These are phyloP conservation scores for Allophyes oxyacanthae DNA, from an alignment of 2,888 invertebrate species.

Conservation along the genomic window DNA sequence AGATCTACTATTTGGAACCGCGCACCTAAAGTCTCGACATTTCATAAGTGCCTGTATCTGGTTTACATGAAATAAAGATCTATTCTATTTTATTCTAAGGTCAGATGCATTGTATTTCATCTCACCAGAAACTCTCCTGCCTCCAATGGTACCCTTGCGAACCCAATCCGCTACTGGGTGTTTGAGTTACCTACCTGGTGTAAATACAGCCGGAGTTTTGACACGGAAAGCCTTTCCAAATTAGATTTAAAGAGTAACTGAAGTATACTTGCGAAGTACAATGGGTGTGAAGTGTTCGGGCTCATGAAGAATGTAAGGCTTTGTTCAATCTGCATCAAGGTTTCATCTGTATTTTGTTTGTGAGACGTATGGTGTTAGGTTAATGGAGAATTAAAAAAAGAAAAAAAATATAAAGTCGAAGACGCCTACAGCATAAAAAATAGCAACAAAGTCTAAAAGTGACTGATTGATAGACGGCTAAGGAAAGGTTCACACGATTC, in stretches of 20 bases:
- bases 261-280: slow-evolving; percentile 32
- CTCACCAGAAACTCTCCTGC: slow-evolving; percentile 3
- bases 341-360: slow-evolving; percentile 20
- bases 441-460: no score
- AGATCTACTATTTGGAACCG: no score
- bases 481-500: no score
- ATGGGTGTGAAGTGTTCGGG: slow-evolving; percentile 15
- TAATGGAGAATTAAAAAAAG: no score
- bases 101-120: slow-evolving; percentile 1
- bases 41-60: no score
- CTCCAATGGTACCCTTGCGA: slow-evolving; percentile 27
- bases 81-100: no score
- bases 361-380: not conserved
- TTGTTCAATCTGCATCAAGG: slow-evolving; percentile 9
- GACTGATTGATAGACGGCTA: no score
- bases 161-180: slow-evolving; percentile 42
- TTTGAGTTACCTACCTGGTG: slow-evolving; percentile 51
- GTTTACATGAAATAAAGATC: no score
- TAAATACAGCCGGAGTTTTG: slow-evolving; percentile 50
- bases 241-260: slow-evolving; percentile 62
- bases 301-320: slow-evolving; percentile 22
- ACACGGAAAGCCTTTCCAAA: slow-evolving; percentile 68
- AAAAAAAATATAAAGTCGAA: no score
- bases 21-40: no score
- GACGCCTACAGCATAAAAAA: no score